phyloP scores from a whole-genome alignment of 1,140 invertebrate species.

The Cherax destructor region DNA sequence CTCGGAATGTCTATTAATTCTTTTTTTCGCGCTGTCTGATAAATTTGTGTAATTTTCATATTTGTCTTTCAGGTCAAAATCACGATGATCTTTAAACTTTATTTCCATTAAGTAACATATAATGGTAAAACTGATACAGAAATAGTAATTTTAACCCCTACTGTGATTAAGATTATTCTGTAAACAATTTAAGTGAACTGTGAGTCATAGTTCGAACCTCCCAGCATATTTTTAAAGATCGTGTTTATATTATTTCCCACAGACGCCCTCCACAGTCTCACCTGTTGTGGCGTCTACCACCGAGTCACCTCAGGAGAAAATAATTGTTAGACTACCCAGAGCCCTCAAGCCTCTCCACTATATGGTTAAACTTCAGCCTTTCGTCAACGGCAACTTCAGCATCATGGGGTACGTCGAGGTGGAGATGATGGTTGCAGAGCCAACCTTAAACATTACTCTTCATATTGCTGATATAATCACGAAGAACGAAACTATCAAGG shows the following conservation, averaged over 20 bases:
- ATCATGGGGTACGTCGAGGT: conserved; percentile 79
- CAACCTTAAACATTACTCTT: conserved; percentile 56
- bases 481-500: conserved; percentile 52
- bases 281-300: conserved; percentile 76
- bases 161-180: too few relatives aligned
- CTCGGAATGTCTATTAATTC: too few relatives aligned
- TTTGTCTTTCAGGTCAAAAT: too few relatives aligned
- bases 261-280: neutral
- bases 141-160: too few relatives aligned
- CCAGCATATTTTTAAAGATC: neutral
- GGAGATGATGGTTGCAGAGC: conserved; percentile 47
- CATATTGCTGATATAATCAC: conserved; percentile 64
- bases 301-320: neutral
- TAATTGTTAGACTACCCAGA: conserved; percentile 70
- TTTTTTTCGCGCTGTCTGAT: too few relatives aligned
- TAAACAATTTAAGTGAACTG: too few relatives aligned
- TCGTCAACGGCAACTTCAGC: conserved; percentile 79
- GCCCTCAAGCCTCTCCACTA: conserved; percentile 78
- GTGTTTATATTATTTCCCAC: neutral
- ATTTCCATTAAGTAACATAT: too few relatives aligned
- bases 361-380: conserved; percentile 82
- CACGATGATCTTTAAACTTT: too few relatives aligned
- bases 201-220: too few relatives aligned
- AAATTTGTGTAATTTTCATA: too few relatives aligned
- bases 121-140: too few relatives aligned